These are phyloP conservation scores for Eupithecia centaureata DNA, from an alignment of 2,888 invertebrate genomes.

Conservation along the genomic window DNA sequence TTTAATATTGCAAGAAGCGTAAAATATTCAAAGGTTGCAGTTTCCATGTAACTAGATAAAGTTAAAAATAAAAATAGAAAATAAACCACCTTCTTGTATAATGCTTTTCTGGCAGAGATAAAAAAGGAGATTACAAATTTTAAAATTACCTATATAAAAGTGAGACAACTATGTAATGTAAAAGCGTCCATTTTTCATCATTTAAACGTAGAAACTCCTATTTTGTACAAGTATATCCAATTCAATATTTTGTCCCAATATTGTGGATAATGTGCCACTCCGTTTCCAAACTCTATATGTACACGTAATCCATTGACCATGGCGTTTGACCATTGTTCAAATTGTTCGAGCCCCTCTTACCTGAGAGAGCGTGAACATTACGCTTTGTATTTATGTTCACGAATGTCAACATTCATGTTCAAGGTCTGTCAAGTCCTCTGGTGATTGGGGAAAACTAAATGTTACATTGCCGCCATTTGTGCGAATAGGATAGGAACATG, in stretches of 20 bases:
- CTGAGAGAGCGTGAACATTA: slow-evolving; percentile 25
- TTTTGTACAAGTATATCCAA: not conserved
- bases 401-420: slow-evolving; percentile 10
- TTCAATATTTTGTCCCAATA: not conserved
- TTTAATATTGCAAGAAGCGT: too few species aligned
- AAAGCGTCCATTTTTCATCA: not conserved
- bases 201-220: not conserved
- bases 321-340: slow-evolving; percentile 59
- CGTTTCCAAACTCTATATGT: slow-evolving; percentile 3
- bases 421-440: slow-evolving; percentile 3
- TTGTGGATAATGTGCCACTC: slow-evolving; percentile 6
- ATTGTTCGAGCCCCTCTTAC: slow-evolving; percentile 44
- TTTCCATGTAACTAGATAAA: not conserved
- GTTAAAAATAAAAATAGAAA: not conserved
- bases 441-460: not conserved
- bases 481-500: too few species aligned
- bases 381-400: slow-evolving; percentile 27
- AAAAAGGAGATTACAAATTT: not conserved
- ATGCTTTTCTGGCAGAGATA: not conserved
- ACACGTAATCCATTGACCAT: slow-evolving; percentile 56
- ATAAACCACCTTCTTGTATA: not conserved
- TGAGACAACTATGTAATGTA: too few species aligned
- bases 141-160: too few species aligned
- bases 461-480: too few species aligned
- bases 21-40: not conserved